phyloP scores from a whole-genome alignment of 2,888 invertebrate genomes.

The Osmoderma eremita region DNA sequence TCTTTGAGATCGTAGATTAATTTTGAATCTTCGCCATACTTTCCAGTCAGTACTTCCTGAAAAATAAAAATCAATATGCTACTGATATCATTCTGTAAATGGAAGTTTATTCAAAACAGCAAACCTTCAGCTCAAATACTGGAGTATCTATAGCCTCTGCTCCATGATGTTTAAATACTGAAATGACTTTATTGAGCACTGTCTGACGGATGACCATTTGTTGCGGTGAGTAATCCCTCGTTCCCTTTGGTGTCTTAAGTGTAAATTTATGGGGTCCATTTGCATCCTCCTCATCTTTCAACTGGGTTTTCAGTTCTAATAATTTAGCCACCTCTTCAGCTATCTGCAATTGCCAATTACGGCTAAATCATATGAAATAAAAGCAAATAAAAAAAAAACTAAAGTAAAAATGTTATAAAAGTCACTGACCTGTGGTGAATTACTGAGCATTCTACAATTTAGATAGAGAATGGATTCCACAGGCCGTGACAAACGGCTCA shows the following conservation, averaged over 20 bases:
- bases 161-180: conserved; percentile 95
- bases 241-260: conserved; percentile 93
- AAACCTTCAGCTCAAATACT: conserved; percentile 94
- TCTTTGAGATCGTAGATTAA: conserved; percentile 98
- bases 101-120: conserved; percentile 38
- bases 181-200: conserved; percentile 86
- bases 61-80: conserved; percentile 27
- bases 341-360: conserved; percentile 71
- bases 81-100: not conserved
- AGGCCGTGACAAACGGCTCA: conserved; percentile 59
- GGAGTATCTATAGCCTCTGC: conserved; percentile 99
- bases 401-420: conserved; percentile 24
- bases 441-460: conserved; percentile 51
- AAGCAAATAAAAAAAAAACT: not conserved
- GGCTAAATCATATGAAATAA: not conserved
- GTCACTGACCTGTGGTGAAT: conserved; percentile 62
- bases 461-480: conserved; percentile 51
- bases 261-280: conserved; percentile 78
- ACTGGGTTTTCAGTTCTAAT: conserved; percentile 80
- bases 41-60: conserved; percentile 96
- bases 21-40: conserved; percentile 99
- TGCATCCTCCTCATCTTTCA: conserved; percentile 70
- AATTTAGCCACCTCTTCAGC: conserved; percentile 86
- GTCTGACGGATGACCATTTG: conserved; percentile 93
- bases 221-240: conserved; percentile 92